Evolutionary conservation across 2,888 invertebrate species (phyloP), one percentile per base, ranked within the genome.

Genomic region (Tipula confusa): DNA sequence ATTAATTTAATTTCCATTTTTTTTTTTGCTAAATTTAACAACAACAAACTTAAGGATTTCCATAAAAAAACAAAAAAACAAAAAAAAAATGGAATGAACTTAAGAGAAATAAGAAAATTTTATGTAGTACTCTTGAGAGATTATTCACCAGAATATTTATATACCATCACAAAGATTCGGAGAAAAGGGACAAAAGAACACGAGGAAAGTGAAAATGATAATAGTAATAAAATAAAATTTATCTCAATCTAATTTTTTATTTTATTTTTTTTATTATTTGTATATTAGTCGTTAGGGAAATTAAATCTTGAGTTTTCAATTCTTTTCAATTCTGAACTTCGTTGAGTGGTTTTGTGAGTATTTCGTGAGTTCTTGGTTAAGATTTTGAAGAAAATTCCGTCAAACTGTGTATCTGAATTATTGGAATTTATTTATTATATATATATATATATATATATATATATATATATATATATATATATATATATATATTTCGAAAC

Each of bases 251-350:
- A 64, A 24, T 64, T 64, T 33, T 64, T 64, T 24, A 9, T 64
- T 64, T n/a, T n/a, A n/a, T n/a, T n/a, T n/a, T 6, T 43, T 15
- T 24, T 64, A 9, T 43, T 4, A 24, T 24, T 24, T 24, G 64
- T 64, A 64, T 64, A 64, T 64, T 64, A 64, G 64, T 64, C 64
- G 64, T 64, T 64, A 64, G 64, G 64, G 64, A 64, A 64, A 64
- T 64, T 64, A 64, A 64, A 64, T 64, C 18, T 9, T 36, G 36
- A 64, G 24, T 64, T 64, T 64, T 64, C 64, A 64, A 64, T 64
- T 64, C 64, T 9, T 24, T 24, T 43, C 9, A 43, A 43, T 43
- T 7, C 43, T 5, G 9, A 64, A 9, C n/a, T 24, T 24, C 36
- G 43, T 43, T 64, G 2, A 18, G 43, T 43, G 64, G 24, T 18